These are phyloP conservation scores for Leucoptera coffeella DNA, from an alignment of 2,888 invertebrate species.

Conservation along the genomic window DNA sequence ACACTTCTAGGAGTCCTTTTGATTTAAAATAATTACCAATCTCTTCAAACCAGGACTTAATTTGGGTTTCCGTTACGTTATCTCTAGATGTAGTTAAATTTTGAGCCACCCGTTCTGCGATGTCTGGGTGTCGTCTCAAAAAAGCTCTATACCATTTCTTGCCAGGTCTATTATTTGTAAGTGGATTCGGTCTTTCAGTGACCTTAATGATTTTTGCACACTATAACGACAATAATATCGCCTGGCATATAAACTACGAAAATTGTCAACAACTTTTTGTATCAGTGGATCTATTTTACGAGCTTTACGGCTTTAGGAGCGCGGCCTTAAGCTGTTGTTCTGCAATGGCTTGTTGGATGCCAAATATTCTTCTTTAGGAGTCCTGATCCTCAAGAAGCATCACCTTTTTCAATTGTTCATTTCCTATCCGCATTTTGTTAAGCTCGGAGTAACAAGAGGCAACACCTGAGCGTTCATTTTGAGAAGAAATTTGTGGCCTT, in stretches of 20 bases:
- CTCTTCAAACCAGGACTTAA: slow-evolving; percentile 13
- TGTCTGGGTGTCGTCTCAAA: slow-evolving; percentile 13
- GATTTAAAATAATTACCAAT: slow-evolving; percentile 11
- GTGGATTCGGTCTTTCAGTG: too few species aligned
- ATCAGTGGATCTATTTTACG: slow-evolving; percentile 6
- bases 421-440: too few species aligned
- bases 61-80: slow-evolving; percentile 11
- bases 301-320: too few species aligned
- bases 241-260: slow-evolving; percentile 6
- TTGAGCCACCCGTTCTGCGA: slow-evolving; percentile 11
- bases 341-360: too few species aligned
- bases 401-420: too few species aligned
- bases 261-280: slow-evolving; percentile 5
- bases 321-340: too few species aligned
- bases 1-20: slow-evolving; percentile 9
- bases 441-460: too few species aligned
- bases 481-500: too few species aligned
- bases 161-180: slow-evolving; percentile 13
- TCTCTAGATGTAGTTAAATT: slow-evolving; percentile 13
- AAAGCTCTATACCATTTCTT: slow-evolving; percentile 15
- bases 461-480: too few species aligned
- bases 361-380: too few species aligned
- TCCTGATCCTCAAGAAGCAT: too few species aligned
- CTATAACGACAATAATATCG: slow-evolving; percentile 6
- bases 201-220: too few species aligned